phyloP scores from a whole-genome alignment of 1,140 invertebrate genomes.

The Bursaphelenchus mucronatus region DNA sequence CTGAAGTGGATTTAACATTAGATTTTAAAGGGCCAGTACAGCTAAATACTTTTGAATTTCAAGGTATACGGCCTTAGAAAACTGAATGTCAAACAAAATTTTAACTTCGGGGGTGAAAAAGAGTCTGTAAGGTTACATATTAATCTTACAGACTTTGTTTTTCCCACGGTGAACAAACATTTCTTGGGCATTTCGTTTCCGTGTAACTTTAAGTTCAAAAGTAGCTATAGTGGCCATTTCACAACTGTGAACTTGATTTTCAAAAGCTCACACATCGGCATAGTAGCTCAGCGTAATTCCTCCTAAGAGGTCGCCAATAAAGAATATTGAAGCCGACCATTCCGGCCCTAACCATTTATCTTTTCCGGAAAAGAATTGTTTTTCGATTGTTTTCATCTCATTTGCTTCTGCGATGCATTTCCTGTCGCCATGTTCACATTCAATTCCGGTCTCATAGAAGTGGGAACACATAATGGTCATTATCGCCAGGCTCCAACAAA shows the following conservation, averaged over 20 bases:
- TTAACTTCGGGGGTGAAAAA: too few relatives aligned
- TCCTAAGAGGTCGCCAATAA: slow-evolving; percentile 17
- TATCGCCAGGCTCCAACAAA: not conserved
- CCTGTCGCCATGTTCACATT: slow-evolving; percentile 7
- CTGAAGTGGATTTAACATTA: slow-evolving; percentile 8
- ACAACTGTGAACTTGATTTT: too few relatives aligned
- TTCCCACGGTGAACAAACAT: too few relatives aligned
- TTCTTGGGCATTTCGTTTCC: too few relatives aligned
- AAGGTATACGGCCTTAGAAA: too few relatives aligned
- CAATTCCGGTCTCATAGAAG: slow-evolving; percentile 12
- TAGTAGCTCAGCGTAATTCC: slow-evolving; percentile 10
- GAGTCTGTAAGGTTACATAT: too few relatives aligned
- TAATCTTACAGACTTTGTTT: too few relatives aligned
- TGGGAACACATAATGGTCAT: not conserved
- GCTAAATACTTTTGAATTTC: too few relatives aligned
- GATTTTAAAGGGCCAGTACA: too few relatives aligned
- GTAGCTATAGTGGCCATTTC: too few relatives aligned
- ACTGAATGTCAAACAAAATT: too few relatives aligned
- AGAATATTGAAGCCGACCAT: slow-evolving; percentile 16
- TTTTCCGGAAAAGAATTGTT: slow-evolving; percentile 17
- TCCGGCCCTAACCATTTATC: slow-evolving; percentile 10
- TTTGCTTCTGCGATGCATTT: slow-evolving; percentile 2
- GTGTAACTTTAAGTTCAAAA: too few relatives aligned
- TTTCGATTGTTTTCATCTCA: slow-evolving; percentile 13
- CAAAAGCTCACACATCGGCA: slow-evolving; percentile 14